A percentile compares a stretch with the other conserved stretches of the same genome.
Conservation (phyloP, 1,140 invertebrate genomes). For the Macrocentrus cingulum region DNA sequence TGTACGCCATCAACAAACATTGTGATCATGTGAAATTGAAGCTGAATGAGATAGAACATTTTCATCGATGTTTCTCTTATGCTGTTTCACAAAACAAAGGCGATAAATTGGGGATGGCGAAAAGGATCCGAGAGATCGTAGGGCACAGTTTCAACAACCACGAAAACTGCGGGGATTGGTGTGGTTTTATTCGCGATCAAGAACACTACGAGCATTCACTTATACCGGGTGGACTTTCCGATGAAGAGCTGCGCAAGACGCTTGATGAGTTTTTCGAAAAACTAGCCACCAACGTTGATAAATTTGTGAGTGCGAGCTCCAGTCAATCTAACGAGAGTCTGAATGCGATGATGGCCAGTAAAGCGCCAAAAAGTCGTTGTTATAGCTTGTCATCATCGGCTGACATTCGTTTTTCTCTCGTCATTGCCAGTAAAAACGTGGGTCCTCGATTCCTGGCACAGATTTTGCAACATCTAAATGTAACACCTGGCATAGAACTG, state of each 20-base stretch:
- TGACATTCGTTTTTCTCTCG: neutral
- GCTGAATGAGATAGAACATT: neutral
- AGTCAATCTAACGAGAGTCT: neutral
- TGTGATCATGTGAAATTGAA: too few species aligned
- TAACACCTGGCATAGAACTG: slow-evolving; percentile 12
- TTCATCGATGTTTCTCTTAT: neutral
- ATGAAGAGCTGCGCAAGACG: too few species aligned
- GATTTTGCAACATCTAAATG: neutral
- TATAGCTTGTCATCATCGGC: neutral
- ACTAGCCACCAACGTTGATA: neutral
- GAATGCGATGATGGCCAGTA: too few species aligned
- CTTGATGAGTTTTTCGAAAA: too few species aligned
- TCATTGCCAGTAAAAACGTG: neutral
- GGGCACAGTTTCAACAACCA: slow-evolving; percentile 1
- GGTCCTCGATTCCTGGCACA: neutral
- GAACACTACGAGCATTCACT: slow-evolving; percentile 4
- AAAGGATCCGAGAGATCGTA: neutral
- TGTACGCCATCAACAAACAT: neutral
- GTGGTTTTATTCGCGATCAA: neutral
- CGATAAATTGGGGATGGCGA: neutral
- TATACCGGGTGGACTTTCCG: neutral
- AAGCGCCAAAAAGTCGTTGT: too few species aligned
- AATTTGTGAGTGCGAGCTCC: neutral
- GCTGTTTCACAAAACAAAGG: neutral
- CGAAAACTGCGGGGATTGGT: neutral